Base-by-base conservation (phyloP, 2,888 invertebrate species). In the Trypoxylon attenuatum region DNA sequence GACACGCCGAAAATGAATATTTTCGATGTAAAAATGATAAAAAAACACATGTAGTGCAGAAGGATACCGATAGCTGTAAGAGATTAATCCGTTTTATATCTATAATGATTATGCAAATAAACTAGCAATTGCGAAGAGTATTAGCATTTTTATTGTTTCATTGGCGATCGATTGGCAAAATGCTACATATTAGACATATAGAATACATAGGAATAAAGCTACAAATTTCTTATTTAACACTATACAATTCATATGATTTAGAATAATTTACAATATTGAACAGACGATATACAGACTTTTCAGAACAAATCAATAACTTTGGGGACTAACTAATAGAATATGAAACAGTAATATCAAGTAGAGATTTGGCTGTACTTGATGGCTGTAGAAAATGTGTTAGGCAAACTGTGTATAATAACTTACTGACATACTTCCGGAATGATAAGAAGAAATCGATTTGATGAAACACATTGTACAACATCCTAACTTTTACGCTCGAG, bases 181-280 rank as follows among this genome's bases (percentile, higher is more conserved):
- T 69, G 52, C 63, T 42, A 57, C 53, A 64, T 52, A 39, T 51
- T 19, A 33, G 60, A 56, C 51, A 46, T 68, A 65, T 69, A 47
- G 59, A 64, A 64, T 75, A 50, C 71, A 69, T 52, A 66, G 39
- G 27, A 56, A 69, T 69, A 70, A 47, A 68, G 52, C 33, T 70
- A 58, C 51, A 52, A 72, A 67, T 50, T 57, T 57, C 49, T 69
- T 63, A 66, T n/a, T 50, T 23, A 10, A 43, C 74, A 69, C 51
- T 64, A 75, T 59, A 71, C 63, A 75, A n/a, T n/a, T n/a, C 27
- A 62, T 55, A 65, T 43, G 51, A 66, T 51, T 45, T 59, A 58
- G 51, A 69, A 69, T 73, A 73, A 70, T 73, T 73, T 73, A 73
- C 70, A 76, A 72, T 76, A 54, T 73, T 70, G 73, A 76, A 71